Conservation (phyloP, 2,797 vertebrate species). For the Poecilia wingei region DNA sequence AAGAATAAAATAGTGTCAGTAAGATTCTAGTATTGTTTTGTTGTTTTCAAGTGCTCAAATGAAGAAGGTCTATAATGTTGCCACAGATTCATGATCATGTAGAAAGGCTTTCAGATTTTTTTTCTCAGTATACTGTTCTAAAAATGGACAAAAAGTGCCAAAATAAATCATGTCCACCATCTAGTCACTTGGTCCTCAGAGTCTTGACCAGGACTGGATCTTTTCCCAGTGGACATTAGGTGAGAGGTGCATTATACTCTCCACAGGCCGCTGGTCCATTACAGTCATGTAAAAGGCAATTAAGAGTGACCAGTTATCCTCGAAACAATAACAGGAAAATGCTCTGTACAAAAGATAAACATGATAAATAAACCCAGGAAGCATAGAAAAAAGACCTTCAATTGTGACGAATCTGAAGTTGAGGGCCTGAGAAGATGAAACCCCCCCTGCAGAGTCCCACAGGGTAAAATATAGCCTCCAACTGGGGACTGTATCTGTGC, state of each 20-base stretch:
- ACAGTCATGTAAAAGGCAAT: background rate
- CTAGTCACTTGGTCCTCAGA: background rate
- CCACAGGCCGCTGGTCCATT: background rate
- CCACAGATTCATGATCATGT: background rate
- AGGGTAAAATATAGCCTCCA: background rate
- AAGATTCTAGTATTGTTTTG: background rate
- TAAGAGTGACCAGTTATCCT: background rate
- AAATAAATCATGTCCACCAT: background rate
- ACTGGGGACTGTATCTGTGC: background rate
- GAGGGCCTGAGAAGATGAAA: background rate
- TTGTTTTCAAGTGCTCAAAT: background rate
- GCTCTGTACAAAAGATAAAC: background rate
- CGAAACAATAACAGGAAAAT: background rate
- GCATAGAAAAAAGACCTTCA: background rate
- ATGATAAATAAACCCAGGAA: background rate
- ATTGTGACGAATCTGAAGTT: background rate
- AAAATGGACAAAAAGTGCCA: background rate
- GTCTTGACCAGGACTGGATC: background rate
- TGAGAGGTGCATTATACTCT: background rate
- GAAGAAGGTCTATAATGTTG: background rate
- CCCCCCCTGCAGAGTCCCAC: background rate
- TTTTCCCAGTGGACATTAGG: background rate
- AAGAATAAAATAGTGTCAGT: background rate
- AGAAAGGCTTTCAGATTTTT: background rate
- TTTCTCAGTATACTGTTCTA: background rate